These are phyloP conservation scores for Drosophila rufa DNA, from an alignment of 1,140 invertebrate genomes.

Conservation along the genomic window DNA sequence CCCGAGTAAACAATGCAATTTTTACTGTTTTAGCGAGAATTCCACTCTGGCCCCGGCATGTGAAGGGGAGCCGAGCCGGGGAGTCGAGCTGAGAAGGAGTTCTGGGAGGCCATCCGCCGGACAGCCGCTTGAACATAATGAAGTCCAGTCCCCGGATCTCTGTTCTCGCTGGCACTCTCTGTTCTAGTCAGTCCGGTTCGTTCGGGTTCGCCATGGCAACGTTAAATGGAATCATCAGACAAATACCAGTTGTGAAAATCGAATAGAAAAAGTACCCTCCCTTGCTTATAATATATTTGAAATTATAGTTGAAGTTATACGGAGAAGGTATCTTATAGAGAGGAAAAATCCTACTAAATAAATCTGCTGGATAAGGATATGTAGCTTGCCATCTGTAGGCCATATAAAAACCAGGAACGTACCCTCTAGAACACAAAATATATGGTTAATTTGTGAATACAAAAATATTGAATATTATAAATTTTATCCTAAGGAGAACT, in stretches of 20 bases:
- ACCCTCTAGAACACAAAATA: too few species aligned
- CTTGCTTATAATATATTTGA: too few species aligned
- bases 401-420: too few species aligned
- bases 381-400: too few species aligned
- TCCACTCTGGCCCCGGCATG: slow-evolving; percentile 46
- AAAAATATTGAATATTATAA: too few species aligned
- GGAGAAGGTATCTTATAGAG: too few species aligned
- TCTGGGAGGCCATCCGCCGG: slow-evolving; percentile 24
- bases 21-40: slow-evolving; percentile 69
- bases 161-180: slow-evolving; percentile 22
- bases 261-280: not conserved
- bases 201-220: slow-evolving; percentile 11
- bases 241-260: not conserved
- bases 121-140: slow-evolving; percentile 60
- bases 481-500: too few species aligned
- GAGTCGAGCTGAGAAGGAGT: slow-evolving; percentile 9
- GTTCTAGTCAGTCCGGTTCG: slow-evolving; percentile 28
- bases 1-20: slow-evolving; percentile 61
- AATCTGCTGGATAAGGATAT: too few species aligned
- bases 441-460: too few species aligned
- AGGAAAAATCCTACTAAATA: too few species aligned
- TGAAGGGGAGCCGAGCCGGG: not conserved
- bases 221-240: slow-evolving; percentile 18
- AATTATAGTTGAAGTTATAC: too few species aligned
- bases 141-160: slow-evolving; percentile 48